These are phyloP conservation scores for Xiphias gladius DNA, from an alignment of 2,113 vertebrate genomes.

Conservation along the genomic window DNA sequence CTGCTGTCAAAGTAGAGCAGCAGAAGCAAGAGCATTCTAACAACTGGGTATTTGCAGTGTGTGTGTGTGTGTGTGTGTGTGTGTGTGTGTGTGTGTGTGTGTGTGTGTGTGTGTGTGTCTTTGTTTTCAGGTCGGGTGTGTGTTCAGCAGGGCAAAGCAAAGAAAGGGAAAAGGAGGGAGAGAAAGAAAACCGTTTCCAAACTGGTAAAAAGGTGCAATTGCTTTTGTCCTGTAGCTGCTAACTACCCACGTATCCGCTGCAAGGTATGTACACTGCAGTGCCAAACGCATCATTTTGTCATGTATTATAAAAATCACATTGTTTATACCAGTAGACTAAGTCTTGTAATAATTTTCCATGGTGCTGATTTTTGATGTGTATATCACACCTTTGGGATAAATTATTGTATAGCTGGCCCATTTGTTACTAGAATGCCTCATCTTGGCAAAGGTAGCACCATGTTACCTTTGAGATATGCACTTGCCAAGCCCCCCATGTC, in stretches of 20 bases:
- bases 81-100: slow-evolving; percentile 21
- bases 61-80: slow-evolving; percentile 20
- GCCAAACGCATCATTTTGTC: not conserved
- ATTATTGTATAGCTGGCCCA: not conserved
- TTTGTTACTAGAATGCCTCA: not conserved
- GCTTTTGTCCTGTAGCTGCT: not conserved
- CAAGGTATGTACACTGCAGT: not conserved
- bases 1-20: slow-evolving; percentile 57
- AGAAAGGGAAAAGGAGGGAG: not conserved
- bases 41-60: slow-evolving; percentile 47
- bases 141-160: not conserved
- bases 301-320: not conserved
- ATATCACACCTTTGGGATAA: not conserved
- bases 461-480: not conserved
- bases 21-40: slow-evolving; percentile 43
- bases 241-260: not conserved
- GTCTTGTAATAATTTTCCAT: not conserved
- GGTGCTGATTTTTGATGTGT: not conserved
- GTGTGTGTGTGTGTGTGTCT: slow-evolving; percentile 22
- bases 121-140: slow-evolving; percentile 1
- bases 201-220: not conserved
- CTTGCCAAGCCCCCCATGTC: not conserved
- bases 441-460: not conserved
- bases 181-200: not conserved
- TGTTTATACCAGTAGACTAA: not conserved